Base-by-base conservation (phyloP, 2,797 vertebrate species). In the Myotis vivesi region DNA sequence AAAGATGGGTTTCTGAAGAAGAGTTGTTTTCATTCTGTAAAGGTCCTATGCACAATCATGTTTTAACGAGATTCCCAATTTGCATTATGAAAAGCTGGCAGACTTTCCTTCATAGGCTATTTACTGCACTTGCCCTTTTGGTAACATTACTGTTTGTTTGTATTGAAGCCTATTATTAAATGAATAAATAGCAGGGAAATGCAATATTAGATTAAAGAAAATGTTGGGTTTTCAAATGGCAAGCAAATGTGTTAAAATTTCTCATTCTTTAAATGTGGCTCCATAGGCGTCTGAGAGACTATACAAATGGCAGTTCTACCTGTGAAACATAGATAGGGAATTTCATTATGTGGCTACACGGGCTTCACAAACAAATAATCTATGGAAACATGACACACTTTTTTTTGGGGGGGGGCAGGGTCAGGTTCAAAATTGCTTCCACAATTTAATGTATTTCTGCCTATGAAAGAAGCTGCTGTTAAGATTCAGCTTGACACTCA, bases 1-100 rank as follows among this genome's bases (percentile, higher is more conserved):
- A 97, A 96, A 94, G 66, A 95, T 83, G 53, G 0, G 11, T 83
- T 97, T 94, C 92, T 97, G 95, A 96, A 95, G 19, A 93, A 89
- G 73, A 88, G 69, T 46, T 91, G 68, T 55, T 95, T 95, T 96
- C 88, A 94, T 93, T 93, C 49, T 36, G 53, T 80, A 96, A 93
- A 96, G 95, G 87, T 92, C 88, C 93, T 86, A 88, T 69, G 89
- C 59, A 87, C 75, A 95, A 71, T 95, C 89, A 95, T 96, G 95
- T 94, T 97, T 97, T 97, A 95, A 51, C 87, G 94, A 81, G 68
- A 96, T 96, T 97, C 96, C 86, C 94, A 97, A 97, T 95, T 94
- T 97, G 91, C 96, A 95, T 94, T 94, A 93, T 85, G 95, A 97
- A 97, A 95, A 97, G 79, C 94, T 94, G 91, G 97, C 96, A 73